Evolutionary conservation across 2,113 vertebrate species (phyloP).

Genomic region (Thalassarche chlororhynchos): DNA sequence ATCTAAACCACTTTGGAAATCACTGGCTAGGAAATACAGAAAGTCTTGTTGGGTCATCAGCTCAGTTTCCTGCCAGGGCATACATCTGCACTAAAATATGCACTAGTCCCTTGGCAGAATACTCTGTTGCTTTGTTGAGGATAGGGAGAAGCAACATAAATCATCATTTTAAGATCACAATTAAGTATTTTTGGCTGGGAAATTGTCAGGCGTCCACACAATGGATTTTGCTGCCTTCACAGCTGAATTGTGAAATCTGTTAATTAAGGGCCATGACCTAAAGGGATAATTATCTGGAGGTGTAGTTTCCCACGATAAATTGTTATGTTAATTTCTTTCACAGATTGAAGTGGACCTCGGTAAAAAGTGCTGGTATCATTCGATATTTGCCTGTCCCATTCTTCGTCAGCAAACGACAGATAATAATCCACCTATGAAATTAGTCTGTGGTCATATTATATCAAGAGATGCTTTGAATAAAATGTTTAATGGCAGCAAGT

Average conservation of each 20-base stretch:
- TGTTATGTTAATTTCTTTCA: neutral
- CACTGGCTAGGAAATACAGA: neutral
- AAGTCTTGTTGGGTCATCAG: neutral
- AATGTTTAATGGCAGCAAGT: constrained; percentile 92
- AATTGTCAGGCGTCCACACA: neutral
- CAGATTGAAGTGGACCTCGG: constrained; percentile 89
- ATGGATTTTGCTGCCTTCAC: neutral
- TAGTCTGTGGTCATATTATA: constrained; percentile 89
- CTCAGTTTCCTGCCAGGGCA: neutral
- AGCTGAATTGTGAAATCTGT: neutral
- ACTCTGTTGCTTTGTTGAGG: neutral
- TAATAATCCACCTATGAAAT: constrained; percentile 87
- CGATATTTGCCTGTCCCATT: constrained; percentile 88
- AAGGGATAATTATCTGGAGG: neutral
- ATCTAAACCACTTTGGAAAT: neutral
- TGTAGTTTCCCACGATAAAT: neutral
- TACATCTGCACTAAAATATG: neutral
- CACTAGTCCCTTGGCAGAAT: neutral
- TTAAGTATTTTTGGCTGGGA: neutral
- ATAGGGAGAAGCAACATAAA: neutral
- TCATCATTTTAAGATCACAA: neutral
- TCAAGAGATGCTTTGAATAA: constrained; percentile 90
- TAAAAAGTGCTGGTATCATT: constrained; percentile 89
- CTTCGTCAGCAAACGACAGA: constrained; percentile 89
- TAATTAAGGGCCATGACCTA: neutral